phyloP scores from a whole-genome alignment of 2,888 invertebrate genomes.

The Amblyjoppa proteus region DNA sequence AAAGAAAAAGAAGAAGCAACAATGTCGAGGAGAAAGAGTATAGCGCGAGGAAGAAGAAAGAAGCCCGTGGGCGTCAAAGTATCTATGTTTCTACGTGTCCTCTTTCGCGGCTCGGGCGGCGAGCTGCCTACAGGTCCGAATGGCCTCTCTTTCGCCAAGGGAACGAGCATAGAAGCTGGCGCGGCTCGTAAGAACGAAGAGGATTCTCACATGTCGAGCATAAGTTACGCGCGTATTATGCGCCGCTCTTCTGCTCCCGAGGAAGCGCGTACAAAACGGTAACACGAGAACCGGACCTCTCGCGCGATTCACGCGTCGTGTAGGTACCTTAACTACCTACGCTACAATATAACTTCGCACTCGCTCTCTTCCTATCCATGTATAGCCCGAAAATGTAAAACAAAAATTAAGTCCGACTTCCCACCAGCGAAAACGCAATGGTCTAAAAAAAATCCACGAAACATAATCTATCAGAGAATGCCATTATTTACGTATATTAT shows the following conservation, averaged over 20 bases:
- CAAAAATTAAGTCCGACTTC: background rate
- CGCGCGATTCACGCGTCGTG: conserved; percentile 49
- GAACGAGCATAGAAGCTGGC: conserved; percentile 55
- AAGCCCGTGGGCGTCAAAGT: conserved; percentile 66
- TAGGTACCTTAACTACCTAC: conserved; percentile 11
- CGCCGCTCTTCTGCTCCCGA: conserved; percentile 71
- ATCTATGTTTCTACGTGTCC: conserved; percentile 65
- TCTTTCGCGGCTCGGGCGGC: conserved; percentile 50
- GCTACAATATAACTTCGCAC: conserved; percentile 36
- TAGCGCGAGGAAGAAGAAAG: conserved; percentile 2
- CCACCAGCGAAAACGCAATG: background rate
- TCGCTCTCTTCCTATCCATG: conserved; percentile 1
- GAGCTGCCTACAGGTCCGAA: conserved; percentile 36
- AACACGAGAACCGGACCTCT: conserved; percentile 77
- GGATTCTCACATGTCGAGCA: conserved; percentile 71
- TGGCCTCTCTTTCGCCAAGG: conserved; percentile 56
- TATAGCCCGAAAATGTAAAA: background rate
- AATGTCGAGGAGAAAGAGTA: conserved; percentile 16
- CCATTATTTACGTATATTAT: background rate
- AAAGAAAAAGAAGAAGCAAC: conserved; percentile 11
- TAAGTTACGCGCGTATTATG: conserved; percentile 78
- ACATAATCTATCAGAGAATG: background rate
- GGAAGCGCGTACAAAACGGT: conserved; percentile 75
- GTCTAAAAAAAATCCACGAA: background rate
- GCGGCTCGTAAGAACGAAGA: conserved; percentile 43